Conservation (phyloP, 64 coral and sea anemone species). For the Montipora foliosa region DNA sequence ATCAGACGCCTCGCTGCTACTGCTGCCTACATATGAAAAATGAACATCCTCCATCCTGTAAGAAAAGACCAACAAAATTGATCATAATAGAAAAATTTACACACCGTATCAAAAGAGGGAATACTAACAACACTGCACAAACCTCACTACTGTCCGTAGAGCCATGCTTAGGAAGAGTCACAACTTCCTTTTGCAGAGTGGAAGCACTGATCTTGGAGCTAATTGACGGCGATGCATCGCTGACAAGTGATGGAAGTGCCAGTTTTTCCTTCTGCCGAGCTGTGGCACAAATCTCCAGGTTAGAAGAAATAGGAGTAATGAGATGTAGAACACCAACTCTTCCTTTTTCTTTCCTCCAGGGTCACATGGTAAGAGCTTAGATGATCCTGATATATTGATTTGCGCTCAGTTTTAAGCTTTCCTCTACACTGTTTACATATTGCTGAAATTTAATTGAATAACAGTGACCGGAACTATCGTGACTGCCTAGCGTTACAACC, state of each 20-base stretch:
- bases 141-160: slow-evolving; percentile 2
- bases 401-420: slow-evolving; percentile 34
- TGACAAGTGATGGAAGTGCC: slow-evolving; percentile 24
- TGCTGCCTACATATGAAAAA: slow-evolving; percentile 38
- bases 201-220: background rate
- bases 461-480: too few relatives aligned
- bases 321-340: slow-evolving; percentile 19
- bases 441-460: slow-evolving; percentile 38
- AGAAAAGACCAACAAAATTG: background rate
- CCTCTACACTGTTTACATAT: slow-evolving; percentile 41
- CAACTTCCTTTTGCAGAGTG: too few relatives aligned
- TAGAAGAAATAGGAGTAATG: slow-evolving; percentile 8
- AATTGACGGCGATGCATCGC: slow-evolving; percentile 16
- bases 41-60: slow-evolving; percentile 24
- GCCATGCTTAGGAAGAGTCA: too few relatives aligned
- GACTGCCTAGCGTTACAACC: too few relatives aligned
- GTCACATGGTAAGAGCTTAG: background rate
- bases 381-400: background rate
- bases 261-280: slow-evolving; percentile 30
- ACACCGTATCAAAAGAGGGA: background rate
- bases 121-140: background rate
- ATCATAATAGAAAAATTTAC: background rate
- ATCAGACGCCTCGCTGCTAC: slow-evolving; percentile 55
- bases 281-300: slow-evolving; percentile 3
- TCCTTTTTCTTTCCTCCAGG: too few relatives aligned